A percentile compares a stretch with the other conserved stretches of the same genome.
Evolutionary conservation across 37 sponge, comb jelly and placozoan species (phyloP).

Genomic region (Dysidea cf. avara): DNA sequence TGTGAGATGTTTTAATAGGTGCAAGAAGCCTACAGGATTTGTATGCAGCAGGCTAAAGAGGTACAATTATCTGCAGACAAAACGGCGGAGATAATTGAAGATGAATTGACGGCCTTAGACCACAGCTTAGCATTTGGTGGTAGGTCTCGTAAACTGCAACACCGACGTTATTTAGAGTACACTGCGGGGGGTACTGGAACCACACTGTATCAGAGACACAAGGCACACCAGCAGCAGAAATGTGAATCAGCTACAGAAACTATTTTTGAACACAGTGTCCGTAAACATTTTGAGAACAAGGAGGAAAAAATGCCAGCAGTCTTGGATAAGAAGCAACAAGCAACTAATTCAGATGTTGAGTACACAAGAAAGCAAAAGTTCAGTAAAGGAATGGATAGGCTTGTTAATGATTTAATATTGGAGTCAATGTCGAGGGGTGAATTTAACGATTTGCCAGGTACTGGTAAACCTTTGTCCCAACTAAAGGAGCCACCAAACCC

Average conservation of each 20-base stretch:
- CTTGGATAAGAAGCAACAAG: not conserved
- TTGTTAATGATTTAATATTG: conserved; percentile 18
- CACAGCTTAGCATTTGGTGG: conserved; percentile 10
- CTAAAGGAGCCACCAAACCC: not conserved
- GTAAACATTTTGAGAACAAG: conserved; percentile 13
- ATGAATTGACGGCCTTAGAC: conserved; percentile 23
- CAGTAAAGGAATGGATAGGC: conserved; percentile 6
- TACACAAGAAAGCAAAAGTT: not conserved
- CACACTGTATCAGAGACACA: conserved; percentile 24
- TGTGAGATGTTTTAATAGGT: conserved; percentile 7
- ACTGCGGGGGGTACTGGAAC: conserved; percentile 15
- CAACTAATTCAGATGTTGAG: not conserved
- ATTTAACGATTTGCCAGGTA: conserved; percentile 6
- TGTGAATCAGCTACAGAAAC: conserved; percentile 22
- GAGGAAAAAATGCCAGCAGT: not conserved
- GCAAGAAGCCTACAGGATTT: conserved; percentile 32
- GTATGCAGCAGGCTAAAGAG: conserved; percentile 13
- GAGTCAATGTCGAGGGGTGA: conserved; percentile 19
- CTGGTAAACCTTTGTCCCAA: conserved; percentile 3
- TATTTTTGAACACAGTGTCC: conserved; percentile 32
- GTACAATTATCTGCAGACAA: conserved; percentile 3
- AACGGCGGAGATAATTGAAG: conserved; percentile 10
- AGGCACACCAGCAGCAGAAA: conserved; percentile 15
- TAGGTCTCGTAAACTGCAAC: conserved; percentile 4
- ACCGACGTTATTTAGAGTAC: conserved; percentile 26